phyloP scores from a whole-genome alignment of 1,140 invertebrate genomes.

The Habropoda laboriosa region DNA sequence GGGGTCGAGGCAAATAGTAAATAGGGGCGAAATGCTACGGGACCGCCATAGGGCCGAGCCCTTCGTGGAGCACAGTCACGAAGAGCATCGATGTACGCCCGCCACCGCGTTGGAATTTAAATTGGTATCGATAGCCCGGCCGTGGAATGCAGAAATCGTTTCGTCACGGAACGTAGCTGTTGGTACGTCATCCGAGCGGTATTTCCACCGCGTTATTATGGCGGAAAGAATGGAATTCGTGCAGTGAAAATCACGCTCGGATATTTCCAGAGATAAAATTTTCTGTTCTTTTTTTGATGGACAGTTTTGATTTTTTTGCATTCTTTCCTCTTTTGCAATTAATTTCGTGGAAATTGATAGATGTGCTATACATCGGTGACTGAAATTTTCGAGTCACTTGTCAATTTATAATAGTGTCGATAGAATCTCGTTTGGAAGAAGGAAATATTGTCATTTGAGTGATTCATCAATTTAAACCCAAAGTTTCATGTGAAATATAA shows the following conservation, averaged over 20 bases:
- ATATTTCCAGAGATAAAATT: neutral
- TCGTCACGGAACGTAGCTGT: slow-evolving; percentile 57
- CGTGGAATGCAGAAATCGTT: slow-evolving; percentile 63
- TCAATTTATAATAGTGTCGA: too few relatives aligned
- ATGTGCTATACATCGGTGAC: too few relatives aligned
- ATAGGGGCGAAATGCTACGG: slow-evolving; percentile 69
- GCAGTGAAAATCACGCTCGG: neutral
- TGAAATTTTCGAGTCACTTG: too few relatives aligned
- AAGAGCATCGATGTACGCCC: slow-evolving; percentile 34
- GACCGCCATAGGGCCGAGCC: slow-evolving; percentile 25
- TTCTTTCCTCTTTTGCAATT: too few relatives aligned
- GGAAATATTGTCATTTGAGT: too few relatives aligned
- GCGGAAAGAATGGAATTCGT: neutral
- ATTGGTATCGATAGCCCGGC: slow-evolving; percentile 67
- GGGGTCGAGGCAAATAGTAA: slow-evolving; percentile 72
- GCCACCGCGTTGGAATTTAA: slow-evolving; percentile 73
- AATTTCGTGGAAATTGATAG: too few relatives aligned
- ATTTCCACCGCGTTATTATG: neutral
- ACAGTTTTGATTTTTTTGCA: neutral
- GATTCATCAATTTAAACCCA: too few relatives aligned
- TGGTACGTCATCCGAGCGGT: slow-evolving; percentile 27
- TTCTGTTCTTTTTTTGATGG: too few relatives aligned
- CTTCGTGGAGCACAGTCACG: slow-evolving; percentile 45
- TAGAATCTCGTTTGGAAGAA: too few relatives aligned
- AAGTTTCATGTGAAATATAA: too few relatives aligned